Conservation (phyloP, 37 sponge, comb jelly and placozoan genomes). For the Spongilla lacustris region DNA sequence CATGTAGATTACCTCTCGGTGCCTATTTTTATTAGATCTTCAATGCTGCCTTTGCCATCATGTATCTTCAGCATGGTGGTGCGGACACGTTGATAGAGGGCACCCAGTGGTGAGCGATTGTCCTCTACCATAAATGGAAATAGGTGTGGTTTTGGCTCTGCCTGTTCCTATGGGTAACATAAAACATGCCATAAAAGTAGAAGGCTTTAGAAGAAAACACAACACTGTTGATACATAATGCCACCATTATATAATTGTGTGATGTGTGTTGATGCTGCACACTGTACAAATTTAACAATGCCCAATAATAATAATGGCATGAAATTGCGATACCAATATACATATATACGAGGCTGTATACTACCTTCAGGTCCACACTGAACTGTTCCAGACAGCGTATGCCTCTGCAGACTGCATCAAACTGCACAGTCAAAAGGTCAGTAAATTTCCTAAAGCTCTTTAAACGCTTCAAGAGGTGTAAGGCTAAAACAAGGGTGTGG, state of each 20-base stretch:
- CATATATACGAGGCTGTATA: too few species aligned
- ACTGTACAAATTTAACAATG: too few species aligned
- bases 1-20: not conserved
- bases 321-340: not conserved
- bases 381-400: conserved; percentile 50
- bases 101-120: not conserved
- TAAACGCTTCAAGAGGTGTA: conserved; percentile 43
- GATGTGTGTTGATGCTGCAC: too few species aligned
- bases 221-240: too few species aligned
- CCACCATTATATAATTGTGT: too few species aligned
- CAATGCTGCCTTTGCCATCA: not conserved
- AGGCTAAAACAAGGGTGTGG: conserved; percentile 52
- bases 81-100: not conserved
- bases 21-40: not conserved
- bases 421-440: conserved; percentile 33
- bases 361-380: conserved; percentile 26
- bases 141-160: not conserved
- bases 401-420: conserved; percentile 21
- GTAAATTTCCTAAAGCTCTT: conserved; percentile 36
- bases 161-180: not conserved
- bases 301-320: too few species aligned
- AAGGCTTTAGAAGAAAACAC: too few species aligned
- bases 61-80: not conserved
- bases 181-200: too few species aligned
- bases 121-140: not conserved